Base-by-base conservation (phyloP, 2,888 invertebrate species). In the Crioceris asparagi region DNA sequence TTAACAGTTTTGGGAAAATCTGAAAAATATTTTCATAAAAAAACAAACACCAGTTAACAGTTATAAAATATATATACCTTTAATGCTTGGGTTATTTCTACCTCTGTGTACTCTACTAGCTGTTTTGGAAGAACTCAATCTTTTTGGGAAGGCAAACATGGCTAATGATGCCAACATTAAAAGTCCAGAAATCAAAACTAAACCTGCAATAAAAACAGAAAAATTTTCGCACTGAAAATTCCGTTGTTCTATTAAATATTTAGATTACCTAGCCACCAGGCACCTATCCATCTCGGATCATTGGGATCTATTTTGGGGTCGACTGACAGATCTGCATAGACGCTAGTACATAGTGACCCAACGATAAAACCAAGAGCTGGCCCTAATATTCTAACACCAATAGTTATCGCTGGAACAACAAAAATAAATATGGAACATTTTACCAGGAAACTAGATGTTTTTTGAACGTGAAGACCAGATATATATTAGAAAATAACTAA, bases 221-320 rank as follows among this genome's bases (percentile, higher is more conserved):
- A 30, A 23, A 17, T 23, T 36, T 8, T 17, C 12, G 14, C 19
- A 17, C 10, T 18, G 11, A 4, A 32, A 32, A 27, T 11, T 6
- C 17, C 17, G 26, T 10, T 25, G 10, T 35, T 12, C 17, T 27
- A 17, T 11, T 15, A 4, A 17, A 18, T 32, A 32, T 23, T 16
- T 12, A 18, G 14, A 32, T 25, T 68, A 74, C 87, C 92, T 40
- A 96, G 70, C 94, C 94, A 96, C 94, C 94, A 96, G 29, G 94
- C 94, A 33, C 94, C 93, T 32, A 94, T 84, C 91, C 92, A 94
- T 63, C 83, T 72, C 3, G 87, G 85, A 67, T 91, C 87, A 26
- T 74, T 75, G 34, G 81, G 77, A 48, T 79, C 77, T 53, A 84
- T 83, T 46, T 78, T 79, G 1, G 85, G 83, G 59, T 78, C 74